These are phyloP conservation scores for Vulpes ferrilata DNA, from an alignment of 2,113 vertebrate genomes.

Conservation along the genomic window DNA sequence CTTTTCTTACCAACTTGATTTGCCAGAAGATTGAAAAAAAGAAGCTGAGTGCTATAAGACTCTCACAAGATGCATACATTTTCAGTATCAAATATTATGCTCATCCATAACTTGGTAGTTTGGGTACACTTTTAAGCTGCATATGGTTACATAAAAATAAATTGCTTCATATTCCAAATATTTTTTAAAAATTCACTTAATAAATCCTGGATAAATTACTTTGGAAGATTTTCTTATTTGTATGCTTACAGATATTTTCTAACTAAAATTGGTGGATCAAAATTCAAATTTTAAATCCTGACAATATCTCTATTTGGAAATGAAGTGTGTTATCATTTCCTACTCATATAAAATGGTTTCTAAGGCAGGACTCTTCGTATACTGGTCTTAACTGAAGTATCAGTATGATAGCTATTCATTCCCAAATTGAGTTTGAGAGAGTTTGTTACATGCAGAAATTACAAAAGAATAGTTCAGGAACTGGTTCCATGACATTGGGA, in stretches of 20 bases:
- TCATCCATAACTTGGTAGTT: neutral
- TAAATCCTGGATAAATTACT: neutral
- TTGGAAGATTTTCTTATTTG: neutral
- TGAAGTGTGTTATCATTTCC: neutral
- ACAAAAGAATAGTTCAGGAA: neutral
- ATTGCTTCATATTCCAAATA: neutral
- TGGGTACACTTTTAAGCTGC: neutral
- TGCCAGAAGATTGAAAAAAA: neutral
- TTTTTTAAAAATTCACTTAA: neutral
- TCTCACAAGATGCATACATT: neutral
- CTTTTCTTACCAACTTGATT: neutral
- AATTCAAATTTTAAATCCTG: neutral
- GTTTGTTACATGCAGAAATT: neutral
- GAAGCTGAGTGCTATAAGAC: neutral
- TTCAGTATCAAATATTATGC: neutral
- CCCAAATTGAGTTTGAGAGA: neutral
- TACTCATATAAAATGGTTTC: neutral
- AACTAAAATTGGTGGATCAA: neutral
- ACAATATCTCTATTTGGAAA: neutral
- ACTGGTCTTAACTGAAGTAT: neutral
- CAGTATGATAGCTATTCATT: neutral
- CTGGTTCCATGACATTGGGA: neutral
- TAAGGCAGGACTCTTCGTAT: neutral
- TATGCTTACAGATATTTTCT: neutral
- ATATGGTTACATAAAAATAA: conserved; percentile 22